These are phyloP conservation scores for Palythoa heliodiscus DNA, from an alignment of 92 coral and sea anemone genomes.

Conservation along the genomic window DNA sequence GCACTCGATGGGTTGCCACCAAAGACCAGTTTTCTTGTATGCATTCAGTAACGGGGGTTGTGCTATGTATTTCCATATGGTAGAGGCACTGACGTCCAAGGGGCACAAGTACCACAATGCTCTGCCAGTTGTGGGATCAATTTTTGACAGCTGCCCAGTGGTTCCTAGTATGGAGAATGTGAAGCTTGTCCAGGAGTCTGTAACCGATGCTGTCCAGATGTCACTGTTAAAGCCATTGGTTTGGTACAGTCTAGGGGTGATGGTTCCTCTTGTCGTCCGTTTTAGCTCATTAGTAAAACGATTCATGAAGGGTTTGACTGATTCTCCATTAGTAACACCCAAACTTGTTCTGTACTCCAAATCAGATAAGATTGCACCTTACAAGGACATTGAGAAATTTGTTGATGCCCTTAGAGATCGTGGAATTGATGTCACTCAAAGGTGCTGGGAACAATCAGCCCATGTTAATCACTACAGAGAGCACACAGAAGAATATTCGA, in stretches of 20 bases:
- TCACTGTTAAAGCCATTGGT: conserved; percentile 59
- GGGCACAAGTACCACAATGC: conserved; percentile 51
- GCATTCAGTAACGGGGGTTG: conserved; percentile 85
- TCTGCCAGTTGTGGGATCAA: conserved; percentile 76
- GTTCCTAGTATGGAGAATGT: conserved; percentile 75
- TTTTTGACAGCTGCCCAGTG: conserved; percentile 96
- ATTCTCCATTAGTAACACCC: conserved; percentile 58
- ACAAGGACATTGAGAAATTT: conserved; percentile 71
- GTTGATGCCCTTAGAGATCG: conserved; percentile 55
- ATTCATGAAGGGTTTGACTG: conserved; percentile 58
- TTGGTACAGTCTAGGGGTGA: conserved; percentile 66
- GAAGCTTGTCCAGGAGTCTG: conserved; percentile 66
- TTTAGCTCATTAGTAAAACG: conserved; percentile 66
- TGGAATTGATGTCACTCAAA: conserved; percentile 65
- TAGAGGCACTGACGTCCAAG: conserved; percentile 62
- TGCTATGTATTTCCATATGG: conserved; percentile 72
- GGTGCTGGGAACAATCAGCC: conserved; percentile 83
- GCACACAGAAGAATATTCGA: conserved; percentile 74
- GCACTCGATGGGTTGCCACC: conserved; percentile 50
- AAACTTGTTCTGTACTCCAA: conserved; percentile 83
- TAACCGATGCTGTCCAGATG: conserved; percentile 64
- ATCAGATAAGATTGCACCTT: conserved; percentile 76
- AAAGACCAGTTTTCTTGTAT: conserved; percentile 70
- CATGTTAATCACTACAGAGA: conserved; percentile 95
- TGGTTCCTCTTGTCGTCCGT: conserved; percentile 62